Conservation (phyloP, 2,888 invertebrate species). For the Gryllus longicercus region DNA sequence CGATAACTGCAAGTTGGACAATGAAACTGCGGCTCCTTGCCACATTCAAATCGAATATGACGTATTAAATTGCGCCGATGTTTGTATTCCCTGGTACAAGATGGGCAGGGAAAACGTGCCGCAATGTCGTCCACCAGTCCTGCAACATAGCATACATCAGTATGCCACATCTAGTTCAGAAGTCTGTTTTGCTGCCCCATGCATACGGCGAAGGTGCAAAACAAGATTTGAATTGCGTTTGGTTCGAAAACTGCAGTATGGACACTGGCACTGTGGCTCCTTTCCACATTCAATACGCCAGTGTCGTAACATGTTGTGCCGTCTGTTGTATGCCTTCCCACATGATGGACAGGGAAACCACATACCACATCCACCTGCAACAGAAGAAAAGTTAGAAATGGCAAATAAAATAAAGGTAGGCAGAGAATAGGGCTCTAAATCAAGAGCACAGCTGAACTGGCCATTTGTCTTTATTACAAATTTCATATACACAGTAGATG, state of each 20-base stretch:
- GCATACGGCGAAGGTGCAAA: slow-evolving; percentile 25
- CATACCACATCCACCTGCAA: not conserved
- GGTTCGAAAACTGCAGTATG: slow-evolving; percentile 37
- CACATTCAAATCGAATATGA: slow-evolving; percentile 56
- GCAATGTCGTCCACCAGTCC: not conserved
- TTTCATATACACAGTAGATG: too few relatives aligned
- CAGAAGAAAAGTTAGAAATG: too few relatives aligned
- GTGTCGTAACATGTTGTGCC: slow-evolving; percentile 47
- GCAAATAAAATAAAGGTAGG: too few relatives aligned
- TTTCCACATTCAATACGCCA: slow-evolving; percentile 56
- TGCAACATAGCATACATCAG: not conserved
- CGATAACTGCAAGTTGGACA: slow-evolving; percentile 49
- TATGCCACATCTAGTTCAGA: not conserved
- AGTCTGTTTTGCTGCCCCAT: not conserved
- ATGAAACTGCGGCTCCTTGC: slow-evolving; percentile 53
- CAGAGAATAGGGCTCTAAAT: too few relatives aligned
- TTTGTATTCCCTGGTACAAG: slow-evolving; percentile 45
- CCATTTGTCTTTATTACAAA: too few relatives aligned
- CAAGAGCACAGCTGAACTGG: too few relatives aligned
- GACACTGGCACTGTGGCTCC: slow-evolving; percentile 45
- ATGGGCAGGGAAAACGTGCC: slow-evolving; percentile 36
- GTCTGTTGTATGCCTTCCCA: slow-evolving; percentile 42
- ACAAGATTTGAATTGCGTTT: slow-evolving; percentile 29
- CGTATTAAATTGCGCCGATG: slow-evolving; percentile 43
- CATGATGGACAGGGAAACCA: slow-evolving; percentile 39